These are phyloP conservation scores for Pammene fasciana DNA, from an alignment of 2,888 invertebrate genomes.

Conservation along the genomic window DNA sequence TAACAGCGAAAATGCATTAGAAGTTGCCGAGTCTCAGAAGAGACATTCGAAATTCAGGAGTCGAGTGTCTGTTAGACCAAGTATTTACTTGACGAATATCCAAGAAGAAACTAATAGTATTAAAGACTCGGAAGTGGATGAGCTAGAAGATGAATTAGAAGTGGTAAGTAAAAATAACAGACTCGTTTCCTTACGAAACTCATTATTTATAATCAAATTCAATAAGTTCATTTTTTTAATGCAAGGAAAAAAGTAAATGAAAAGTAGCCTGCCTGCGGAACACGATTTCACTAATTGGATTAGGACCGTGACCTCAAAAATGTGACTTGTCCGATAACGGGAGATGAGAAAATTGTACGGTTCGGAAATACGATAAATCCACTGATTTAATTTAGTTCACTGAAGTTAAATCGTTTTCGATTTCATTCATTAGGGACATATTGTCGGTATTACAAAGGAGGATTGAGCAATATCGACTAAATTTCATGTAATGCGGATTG, in stretches of 20 bases:
- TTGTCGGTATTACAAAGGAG: neutral
- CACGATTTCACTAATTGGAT: constrained; percentile 27
- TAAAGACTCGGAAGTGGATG: constrained; percentile 58
- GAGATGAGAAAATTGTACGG: constrained; percentile 23
- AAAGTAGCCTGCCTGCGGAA: constrained; percentile 20
- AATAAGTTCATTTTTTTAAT: neutral
- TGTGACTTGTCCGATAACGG: constrained; percentile 34
- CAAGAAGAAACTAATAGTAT: constrained; percentile 65
- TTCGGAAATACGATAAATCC: constrained; percentile 15
- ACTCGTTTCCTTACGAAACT: too few relatives aligned
- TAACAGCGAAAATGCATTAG: constrained; percentile 63
- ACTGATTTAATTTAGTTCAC: constrained; percentile 33
- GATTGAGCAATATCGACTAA: too few relatives aligned
- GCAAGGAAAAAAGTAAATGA: constrained; percentile 11
- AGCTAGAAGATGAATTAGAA: constrained; percentile 62
- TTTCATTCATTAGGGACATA: neutral
- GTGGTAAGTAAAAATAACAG: constrained; percentile 59
- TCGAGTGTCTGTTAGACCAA: constrained; percentile 75
- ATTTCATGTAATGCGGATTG: too few relatives aligned
- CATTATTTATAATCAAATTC: too few relatives aligned
- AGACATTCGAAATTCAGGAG: constrained; percentile 58
- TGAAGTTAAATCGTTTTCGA: constrained; percentile 20
- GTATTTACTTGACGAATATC: constrained; percentile 71
- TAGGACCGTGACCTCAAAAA: constrained; percentile 33
- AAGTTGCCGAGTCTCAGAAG: constrained; percentile 55